Conservation (phyloP, 2,797 vertebrate species). For the Tapera naevia region DNA sequence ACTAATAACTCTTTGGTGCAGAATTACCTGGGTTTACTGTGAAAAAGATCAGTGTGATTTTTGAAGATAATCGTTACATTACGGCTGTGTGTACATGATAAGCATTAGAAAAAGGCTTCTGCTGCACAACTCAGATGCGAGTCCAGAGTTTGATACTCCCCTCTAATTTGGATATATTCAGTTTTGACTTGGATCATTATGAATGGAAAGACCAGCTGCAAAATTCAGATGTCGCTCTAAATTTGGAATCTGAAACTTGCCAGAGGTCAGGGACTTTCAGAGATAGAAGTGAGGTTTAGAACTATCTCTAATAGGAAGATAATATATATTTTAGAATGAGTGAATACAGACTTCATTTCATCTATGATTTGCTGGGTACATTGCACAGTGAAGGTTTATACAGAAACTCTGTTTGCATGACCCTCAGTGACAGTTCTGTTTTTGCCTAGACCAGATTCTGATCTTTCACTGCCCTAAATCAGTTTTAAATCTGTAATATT, state of each 20-base stretch:
- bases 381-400: not conserved
- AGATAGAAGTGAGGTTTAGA: slow-evolving; percentile 12
- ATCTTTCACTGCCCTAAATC: not conserved
- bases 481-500: not conserved
- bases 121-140: not conserved
- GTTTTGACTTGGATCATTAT: slow-evolving; percentile 27
- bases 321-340: slow-evolving; percentile 1
- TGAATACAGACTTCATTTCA: not conserved
- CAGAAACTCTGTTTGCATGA: not conserved
- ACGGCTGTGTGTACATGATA: not conserved
- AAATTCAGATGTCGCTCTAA: slow-evolving; percentile 41
- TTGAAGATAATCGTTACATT: not conserved
- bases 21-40: not conserved
- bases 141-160: slow-evolving; percentile 18
- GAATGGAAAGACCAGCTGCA: slow-evolving; percentile 25
- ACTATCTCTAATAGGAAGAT: slow-evolving; percentile 5
- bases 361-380: not conserved
- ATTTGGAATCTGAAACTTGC: slow-evolving; percentile 14
- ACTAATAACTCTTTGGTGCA: not conserved
- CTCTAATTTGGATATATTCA: slow-evolving; percentile 37
- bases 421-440: not conserved
- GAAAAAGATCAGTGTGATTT: not conserved
- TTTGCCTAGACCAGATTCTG: not conserved
- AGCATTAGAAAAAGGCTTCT: not conserved
- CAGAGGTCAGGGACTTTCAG: slow-evolving; percentile 20